A percentile compares a stretch with the other conserved stretches of the same genome.
Evolutionary conservation across 2,113 vertebrate species (phyloP).

Genomic region (Anser brachyrhynchus): DNA sequence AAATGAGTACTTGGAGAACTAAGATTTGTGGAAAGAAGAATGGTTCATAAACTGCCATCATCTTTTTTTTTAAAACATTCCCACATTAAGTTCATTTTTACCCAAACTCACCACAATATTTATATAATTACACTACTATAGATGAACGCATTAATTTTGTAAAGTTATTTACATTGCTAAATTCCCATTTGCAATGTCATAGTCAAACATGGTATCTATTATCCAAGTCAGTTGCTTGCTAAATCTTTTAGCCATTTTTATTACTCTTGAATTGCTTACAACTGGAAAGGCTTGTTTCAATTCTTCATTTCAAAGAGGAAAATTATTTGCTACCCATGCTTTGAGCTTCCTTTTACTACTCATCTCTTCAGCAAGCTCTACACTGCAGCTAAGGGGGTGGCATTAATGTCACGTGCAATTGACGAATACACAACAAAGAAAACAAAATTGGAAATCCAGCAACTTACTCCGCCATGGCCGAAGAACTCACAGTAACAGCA

Average conservation of each 20-base stretch:
- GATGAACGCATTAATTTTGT: not conserved
- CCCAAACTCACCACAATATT: not conserved
- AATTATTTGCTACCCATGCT: not conserved
- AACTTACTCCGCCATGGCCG: slow-evolving; percentile 95
- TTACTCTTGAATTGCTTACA: not conserved
- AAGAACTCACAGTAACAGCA: slow-evolving; percentile 99
- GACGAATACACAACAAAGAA: not conserved
- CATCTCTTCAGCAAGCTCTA: not conserved
- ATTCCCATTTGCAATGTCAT: not conserved
- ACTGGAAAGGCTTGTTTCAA: not conserved
- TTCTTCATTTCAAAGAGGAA: not conserved
- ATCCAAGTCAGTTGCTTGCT: not conserved
- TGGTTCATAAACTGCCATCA: not conserved
- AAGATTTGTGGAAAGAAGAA: not conserved
- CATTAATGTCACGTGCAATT: not conserved
- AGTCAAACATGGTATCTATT: not conserved
- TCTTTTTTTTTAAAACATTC: not conserved
- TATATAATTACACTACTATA: not conserved
- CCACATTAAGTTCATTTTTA: not conserved
- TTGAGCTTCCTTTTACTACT: not conserved
- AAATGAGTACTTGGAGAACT: not conserved
- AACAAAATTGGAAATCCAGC: not conserved
- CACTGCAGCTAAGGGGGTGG: too few relatives aligned
- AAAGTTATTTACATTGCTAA: not conserved
- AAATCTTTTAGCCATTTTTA: not conserved